A percentile compares a stretch with the other conserved stretches of the same genome.
Conservation (phyloP, 2,888 invertebrate species). For the Hemithea aestivaria region DNA sequence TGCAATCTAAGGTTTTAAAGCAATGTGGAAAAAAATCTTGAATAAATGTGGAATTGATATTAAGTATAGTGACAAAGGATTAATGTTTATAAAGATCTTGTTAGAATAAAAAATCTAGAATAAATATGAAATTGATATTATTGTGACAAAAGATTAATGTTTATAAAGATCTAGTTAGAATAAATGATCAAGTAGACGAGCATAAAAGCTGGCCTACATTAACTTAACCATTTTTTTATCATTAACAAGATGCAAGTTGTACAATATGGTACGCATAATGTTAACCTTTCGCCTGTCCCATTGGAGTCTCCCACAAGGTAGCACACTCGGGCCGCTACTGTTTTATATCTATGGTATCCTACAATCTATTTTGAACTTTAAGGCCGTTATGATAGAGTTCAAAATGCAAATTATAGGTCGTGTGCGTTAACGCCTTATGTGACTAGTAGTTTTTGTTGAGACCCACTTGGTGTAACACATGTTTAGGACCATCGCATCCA, state of each 20-base stretch:
- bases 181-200: too few relatives aligned
- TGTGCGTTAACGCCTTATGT: constrained; percentile 27
- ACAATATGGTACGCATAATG: constrained; percentile 68
- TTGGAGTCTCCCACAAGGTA: constrained; percentile 74
- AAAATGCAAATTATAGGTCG: constrained; percentile 10
- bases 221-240: too few relatives aligned
- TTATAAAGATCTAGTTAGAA: too few relatives aligned
- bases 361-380: constrained; percentile 4
- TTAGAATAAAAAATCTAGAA: too few relatives aligned
- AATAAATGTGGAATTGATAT: too few relatives aligned
- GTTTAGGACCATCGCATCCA: constrained; percentile 61
- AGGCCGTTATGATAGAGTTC: not conserved
- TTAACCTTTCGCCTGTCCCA: constrained; percentile 68
- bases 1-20: too few relatives aligned
- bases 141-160: too few relatives aligned
- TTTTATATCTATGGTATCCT: not conserved
- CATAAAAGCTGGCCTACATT: too few relatives aligned
- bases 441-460: constrained; percentile 36
- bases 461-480: constrained; percentile 75
- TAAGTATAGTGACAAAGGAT: too few relatives aligned
- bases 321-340: constrained; percentile 17
- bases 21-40: too few relatives aligned
- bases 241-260: constrained; percentile 41
- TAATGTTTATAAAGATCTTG: too few relatives aligned
- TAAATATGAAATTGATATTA: too few relatives aligned